Base-by-base conservation (phyloP, 2,797 vertebrate genomes). In the Agapornis canus region DNA sequence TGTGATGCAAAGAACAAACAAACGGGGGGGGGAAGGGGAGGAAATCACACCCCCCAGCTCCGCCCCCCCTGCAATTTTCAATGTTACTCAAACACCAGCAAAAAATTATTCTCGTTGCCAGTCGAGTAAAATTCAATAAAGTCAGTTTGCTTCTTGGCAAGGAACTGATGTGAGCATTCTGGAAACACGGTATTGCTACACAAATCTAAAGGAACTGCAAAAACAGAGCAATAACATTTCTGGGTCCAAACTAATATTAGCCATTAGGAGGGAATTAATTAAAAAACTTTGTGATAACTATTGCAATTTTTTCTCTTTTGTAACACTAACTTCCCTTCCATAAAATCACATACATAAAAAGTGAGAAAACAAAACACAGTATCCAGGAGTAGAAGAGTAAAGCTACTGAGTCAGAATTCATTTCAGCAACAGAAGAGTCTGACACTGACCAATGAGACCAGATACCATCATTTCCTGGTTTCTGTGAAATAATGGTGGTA, bases 1-100 rank as follows among this genome's bases (percentile, higher is more conserved):
- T 4, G 35, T 5, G n/a, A 69, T 13, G 10, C 17, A 71, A 45
- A 82, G 68, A 59, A 47, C 43, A 40, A 47, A 76, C 40, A 16
- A 27, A 49, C 7, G 4, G 8, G 17, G 17, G 21, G 11, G 5
- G 0, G 2, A 42, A 11, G 11, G 5, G 0, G 2, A 42, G 42
- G 20, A 13, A 79, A 78, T 51, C 70, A 72, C 23, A 64, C 10
- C 19, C 6, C 31, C 26, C 5, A 42, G 31, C 15, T 29, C 48
- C n/a, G n/a, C 18, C 5, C 21, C 29, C 22, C 12, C n/a, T 47
- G 19, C 40, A 12, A 40, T 63, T 82, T 49, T 72, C 66, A 86
- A 5, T 59, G 42, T 71, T 73, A 70, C 42, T 82, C 72, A 21
- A 64, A 86, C 64, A 86, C 22, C 39, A 82, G 39, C 40, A 82